phyloP scores from a whole-genome alignment of 2,888 invertebrate genomes.

The Imbricaverruca yamaguchii region DNA sequence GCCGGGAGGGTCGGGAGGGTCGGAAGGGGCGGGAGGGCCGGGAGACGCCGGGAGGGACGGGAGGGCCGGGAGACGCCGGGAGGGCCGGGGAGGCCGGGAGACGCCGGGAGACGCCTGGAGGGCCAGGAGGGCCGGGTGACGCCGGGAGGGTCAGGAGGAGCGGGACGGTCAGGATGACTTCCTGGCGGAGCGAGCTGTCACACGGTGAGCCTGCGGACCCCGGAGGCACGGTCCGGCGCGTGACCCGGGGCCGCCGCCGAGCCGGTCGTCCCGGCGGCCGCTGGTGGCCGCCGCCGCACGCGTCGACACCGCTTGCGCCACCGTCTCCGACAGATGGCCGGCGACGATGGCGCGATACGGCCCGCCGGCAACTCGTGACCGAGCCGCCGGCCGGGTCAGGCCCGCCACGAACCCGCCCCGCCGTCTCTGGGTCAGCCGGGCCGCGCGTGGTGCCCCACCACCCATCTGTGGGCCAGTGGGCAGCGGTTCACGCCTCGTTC shows the following conservation, averaged over 20 bases:
- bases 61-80: neutral
- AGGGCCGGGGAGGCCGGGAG: neutral
- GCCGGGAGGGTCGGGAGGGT: neutral
- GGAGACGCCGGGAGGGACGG: neutral
- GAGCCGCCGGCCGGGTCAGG: neutral
- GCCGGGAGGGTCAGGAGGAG: too few species aligned
- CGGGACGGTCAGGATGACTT: too few species aligned
- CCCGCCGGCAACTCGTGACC: neutral
- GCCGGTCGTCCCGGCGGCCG: neutral
- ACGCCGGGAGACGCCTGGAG: neutral
- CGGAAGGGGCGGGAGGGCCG: neutral
- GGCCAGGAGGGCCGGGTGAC: neutral
- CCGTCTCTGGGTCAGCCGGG: neutral
- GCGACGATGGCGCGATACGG: neutral
- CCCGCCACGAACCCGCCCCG: too few species aligned
- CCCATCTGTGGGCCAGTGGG: neutral
- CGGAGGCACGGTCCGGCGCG: too few species aligned
- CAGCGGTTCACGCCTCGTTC: too few species aligned
- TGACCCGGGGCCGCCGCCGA: too few species aligned
- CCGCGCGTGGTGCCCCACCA: neutral
- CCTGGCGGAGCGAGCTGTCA: too few species aligned
- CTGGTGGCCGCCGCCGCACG: neutral
- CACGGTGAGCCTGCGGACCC: too few species aligned
- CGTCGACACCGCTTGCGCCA: neutral
- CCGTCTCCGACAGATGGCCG: neutral